phyloP scores from a whole-genome alignment of 2,888 invertebrate genomes.

The Teleiodes luculella region DNA sequence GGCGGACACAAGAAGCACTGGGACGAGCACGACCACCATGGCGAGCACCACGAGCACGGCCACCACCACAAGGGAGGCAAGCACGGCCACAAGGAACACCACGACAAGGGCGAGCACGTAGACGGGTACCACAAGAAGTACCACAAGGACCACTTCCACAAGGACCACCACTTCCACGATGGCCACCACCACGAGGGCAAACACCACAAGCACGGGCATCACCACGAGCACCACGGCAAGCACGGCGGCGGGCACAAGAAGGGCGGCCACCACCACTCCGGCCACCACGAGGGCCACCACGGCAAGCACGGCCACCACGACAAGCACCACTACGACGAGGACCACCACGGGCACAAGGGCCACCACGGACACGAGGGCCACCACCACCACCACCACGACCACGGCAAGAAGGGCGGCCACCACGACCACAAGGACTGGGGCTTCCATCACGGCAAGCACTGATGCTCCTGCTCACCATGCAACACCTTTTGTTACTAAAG shows the following conservation, averaged over 20 bases:
- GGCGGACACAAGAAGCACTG: conserved; percentile 89
- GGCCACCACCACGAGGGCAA: conserved; percentile 90
- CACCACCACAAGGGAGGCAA: conserved; percentile 89
- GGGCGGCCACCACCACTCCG: conserved; percentile 87
- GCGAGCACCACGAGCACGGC: conserved; percentile 86
- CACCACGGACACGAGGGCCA: conserved; percentile 87
- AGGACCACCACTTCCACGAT: conserved; percentile 93
- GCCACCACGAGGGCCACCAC: conserved; percentile 86
- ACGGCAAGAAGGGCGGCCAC: conserved; percentile 88
- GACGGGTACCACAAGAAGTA: conserved; percentile 91
- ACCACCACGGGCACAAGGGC: conserved; percentile 88
- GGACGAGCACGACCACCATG: conserved; percentile 86
- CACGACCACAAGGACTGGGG: conserved; percentile 86
- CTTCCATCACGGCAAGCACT: conserved; percentile 77
- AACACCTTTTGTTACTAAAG: conserved; percentile 46
- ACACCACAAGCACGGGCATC: conserved; percentile 87
- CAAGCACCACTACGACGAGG: conserved; percentile 88
- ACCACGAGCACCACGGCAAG: conserved; percentile 84
- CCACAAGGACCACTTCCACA: conserved; percentile 92
- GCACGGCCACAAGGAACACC: conserved; percentile 89
- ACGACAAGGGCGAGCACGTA: conserved; percentile 89
- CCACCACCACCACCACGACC: conserved; percentile 84
- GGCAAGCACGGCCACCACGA: conserved; percentile 89
- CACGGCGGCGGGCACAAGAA: conserved; percentile 89
- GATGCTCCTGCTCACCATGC: conserved; percentile 30